phyloP scores from a whole-genome alignment of 2,888 invertebrate species.

The Pharmacophagus antenor region DNA sequence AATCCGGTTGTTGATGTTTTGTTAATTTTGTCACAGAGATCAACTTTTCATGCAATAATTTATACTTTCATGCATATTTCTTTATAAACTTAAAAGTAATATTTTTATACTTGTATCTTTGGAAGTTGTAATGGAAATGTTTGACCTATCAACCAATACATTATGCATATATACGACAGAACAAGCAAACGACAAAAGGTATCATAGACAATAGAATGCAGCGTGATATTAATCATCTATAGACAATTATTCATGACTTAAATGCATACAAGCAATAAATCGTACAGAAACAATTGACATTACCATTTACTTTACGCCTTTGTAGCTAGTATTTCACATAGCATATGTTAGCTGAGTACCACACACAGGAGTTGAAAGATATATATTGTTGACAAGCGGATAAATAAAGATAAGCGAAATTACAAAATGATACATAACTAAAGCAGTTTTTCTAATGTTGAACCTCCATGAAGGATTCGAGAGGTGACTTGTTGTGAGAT shows the following conservation, averaged over 20 bases:
- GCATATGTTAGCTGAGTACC: background rate
- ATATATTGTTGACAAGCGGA: background rate
- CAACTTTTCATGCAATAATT: too few species aligned
- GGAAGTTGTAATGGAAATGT: too few species aligned
- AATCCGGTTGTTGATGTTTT: too few species aligned
- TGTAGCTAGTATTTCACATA: conserved; percentile 3
- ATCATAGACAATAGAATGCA: conserved; percentile 11
- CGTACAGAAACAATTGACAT: conserved; percentile 64
- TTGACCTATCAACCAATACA: background rate
- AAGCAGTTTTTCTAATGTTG: too few species aligned
- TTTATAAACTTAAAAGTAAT: too few species aligned
- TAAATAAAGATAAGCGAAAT: background rate
- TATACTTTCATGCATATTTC: too few species aligned
- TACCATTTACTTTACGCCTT: conserved; percentile 1
- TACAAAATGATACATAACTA: too few species aligned
- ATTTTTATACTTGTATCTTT: too few species aligned
- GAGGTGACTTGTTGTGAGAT: too few species aligned
- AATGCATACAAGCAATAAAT: conserved; percentile 62
- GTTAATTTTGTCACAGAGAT: too few species aligned
- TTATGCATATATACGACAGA: too few species aligned
- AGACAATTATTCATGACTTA: conserved; percentile 29
- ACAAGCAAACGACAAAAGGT: background rate
- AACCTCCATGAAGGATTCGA: too few species aligned
- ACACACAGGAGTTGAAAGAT: background rate
- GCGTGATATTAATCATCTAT: conserved; percentile 20